Evolutionary conservation across 2,797 vertebrate species (phyloP).

Genomic region (Coracias cyanogaster): DNA sequence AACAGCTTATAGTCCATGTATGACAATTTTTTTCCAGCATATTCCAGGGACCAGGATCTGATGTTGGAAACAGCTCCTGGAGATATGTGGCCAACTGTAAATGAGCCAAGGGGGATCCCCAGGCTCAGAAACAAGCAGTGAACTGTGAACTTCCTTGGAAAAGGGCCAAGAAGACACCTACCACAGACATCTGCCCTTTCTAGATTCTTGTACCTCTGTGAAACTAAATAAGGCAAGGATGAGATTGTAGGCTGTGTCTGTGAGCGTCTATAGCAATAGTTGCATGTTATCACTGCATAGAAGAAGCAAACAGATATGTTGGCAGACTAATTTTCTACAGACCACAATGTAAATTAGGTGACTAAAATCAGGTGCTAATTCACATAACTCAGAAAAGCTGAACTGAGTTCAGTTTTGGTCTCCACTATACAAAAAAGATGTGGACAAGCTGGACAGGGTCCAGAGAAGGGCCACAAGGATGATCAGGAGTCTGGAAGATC

Average conservation of each 20-base stretch:
- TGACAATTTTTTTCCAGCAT: background rate
- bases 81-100: background rate
- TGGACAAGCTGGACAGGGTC: too few species aligned
- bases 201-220: background rate
- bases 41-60: background rate
- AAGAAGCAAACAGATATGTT: background rate
- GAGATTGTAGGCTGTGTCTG: background rate
- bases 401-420: too few species aligned
- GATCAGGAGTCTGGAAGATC: too few species aligned
- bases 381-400: background rate
- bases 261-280: background rate
- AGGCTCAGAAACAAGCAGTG: background rate
- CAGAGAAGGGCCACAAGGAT: too few species aligned
- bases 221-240: background rate
- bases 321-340: background rate
- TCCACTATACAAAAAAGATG: too few species aligned
- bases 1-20: background rate
- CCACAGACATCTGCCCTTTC: background rate
- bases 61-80: background rate
- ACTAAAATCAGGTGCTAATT: background rate
- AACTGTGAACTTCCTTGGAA: background rate
- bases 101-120: background rate
- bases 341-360: background rate
- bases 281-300: background rate
- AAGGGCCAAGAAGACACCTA: background rate